phyloP scores from a whole-genome alignment of 2,113 vertebrate genomes.

The Okapia johnstoni region DNA sequence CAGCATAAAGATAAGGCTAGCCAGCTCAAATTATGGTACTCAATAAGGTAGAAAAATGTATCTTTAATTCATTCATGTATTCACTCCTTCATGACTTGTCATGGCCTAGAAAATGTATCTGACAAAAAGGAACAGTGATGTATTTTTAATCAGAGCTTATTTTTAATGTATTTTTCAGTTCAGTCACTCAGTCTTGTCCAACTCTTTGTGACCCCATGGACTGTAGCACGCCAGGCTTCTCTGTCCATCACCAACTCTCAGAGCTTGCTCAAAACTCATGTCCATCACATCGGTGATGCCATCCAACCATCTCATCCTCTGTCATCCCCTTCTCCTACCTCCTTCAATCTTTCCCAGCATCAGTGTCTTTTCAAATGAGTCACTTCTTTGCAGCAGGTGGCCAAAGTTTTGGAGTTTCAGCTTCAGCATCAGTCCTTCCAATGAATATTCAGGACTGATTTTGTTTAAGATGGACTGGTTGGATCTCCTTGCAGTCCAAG shows the following conservation, averaged over 20 bases:
- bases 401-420: neutral
- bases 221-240: neutral
- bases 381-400: neutral
- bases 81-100: neutral
- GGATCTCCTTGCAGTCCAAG: neutral
- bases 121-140: neutral
- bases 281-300: accelerated
- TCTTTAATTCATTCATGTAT: neutral
- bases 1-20: neutral
- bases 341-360: neutral
- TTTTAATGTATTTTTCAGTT: neutral
- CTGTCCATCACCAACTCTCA: neutral
- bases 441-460: neutral
- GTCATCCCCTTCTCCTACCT: accelerated
- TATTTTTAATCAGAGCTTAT: neutral
- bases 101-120: neutral
- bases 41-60: neutral
- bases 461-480: neutral
- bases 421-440: neutral
- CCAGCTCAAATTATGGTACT: neutral
- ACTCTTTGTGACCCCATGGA: neutral
- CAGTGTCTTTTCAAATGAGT: neutral
- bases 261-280: neutral
- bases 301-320: neutral
- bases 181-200: neutral